These are phyloP conservation scores for Periophthalmodon schlosseri DNA, from an alignment of 2,113 vertebrate species.

Conservation along the genomic window DNA sequence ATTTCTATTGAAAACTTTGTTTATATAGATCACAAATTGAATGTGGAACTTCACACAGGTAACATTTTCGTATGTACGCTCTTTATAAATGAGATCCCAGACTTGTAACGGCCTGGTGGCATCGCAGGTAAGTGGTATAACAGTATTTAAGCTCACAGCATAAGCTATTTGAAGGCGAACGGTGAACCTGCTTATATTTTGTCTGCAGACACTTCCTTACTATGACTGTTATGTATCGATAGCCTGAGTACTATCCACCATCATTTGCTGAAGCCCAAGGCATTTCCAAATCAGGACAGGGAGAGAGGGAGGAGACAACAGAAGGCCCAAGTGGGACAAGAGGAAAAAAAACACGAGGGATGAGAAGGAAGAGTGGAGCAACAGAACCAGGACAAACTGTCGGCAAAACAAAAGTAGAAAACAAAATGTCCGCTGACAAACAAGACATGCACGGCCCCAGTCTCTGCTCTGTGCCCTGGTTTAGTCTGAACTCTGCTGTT, in stretches of 20 bases:
- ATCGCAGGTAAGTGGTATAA: no score
- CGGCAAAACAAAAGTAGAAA: conserved; percentile 27
- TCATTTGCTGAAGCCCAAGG: conserved; percentile 70
- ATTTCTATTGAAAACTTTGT: no score
- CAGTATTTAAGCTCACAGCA: no score
- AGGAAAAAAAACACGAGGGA: conserved; percentile 44
- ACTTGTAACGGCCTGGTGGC: no score
- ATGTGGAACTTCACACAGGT: no score
- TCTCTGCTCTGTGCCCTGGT: conserved; percentile 17
- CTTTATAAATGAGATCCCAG: no score
- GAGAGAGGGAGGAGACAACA: conserved; percentile 58
- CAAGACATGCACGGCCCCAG: conserved; percentile 46
- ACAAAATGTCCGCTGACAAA: conserved; percentile 61
- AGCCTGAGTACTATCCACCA: conserved; percentile 30
- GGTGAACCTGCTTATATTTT: neutral
- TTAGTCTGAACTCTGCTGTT: conserved; percentile 21
- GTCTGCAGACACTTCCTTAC: neutral
- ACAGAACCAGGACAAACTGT: conserved; percentile 45
- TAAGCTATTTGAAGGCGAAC: no score
- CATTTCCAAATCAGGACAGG: conserved; percentile 76
- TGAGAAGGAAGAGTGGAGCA: conserved; percentile 22
- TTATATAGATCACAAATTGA: no score
- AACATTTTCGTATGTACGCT: no score
- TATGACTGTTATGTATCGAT: neutral
- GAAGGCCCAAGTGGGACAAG: conserved; percentile 63